A percentile compares a stretch with the other conserved stretches of the same genome.
phyloP scores from a whole-genome alignment of 2,888 invertebrate genomes.

The Sesamia inferens region DNA sequence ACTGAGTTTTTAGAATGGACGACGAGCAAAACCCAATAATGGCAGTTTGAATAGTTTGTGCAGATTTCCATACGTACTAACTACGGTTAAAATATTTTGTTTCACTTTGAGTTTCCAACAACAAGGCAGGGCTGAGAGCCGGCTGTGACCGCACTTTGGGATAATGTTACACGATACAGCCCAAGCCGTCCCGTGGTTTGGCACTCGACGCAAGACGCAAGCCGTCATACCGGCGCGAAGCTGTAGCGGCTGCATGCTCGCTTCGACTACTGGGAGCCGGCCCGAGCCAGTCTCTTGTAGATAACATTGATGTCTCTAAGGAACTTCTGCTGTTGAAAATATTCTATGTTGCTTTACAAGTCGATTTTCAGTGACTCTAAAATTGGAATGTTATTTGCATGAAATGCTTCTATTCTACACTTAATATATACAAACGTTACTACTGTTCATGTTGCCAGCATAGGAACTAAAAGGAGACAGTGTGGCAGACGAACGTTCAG shows the following conservation, averaged over 20 bases:
- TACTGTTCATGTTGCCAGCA: slow-evolving; percentile 22
- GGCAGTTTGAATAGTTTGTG: slow-evolving; percentile 60
- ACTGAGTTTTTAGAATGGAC: slow-evolving; percentile 41
- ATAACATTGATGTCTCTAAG: slow-evolving; percentile 50
- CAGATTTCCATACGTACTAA: slow-evolving; percentile 54
- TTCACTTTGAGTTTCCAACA: slow-evolving; percentile 51
- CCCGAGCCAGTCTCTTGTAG: slow-evolving; percentile 42
- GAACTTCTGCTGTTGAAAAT: slow-evolving; percentile 38
- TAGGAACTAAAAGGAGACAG: slow-evolving; percentile 74
- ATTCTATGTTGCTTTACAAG: slow-evolving; percentile 19
- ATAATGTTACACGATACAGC: slow-evolving; percentile 73
- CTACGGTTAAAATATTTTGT: slow-evolving; percentile 60
- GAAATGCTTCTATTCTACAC: slow-evolving; percentile 11
- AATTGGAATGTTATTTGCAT: neutral
- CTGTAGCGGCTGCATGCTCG: slow-evolving; percentile 34
- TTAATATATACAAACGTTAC: slow-evolving; percentile 3
- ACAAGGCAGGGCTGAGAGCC: slow-evolving; percentile 50
- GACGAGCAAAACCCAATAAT: slow-evolving; percentile 50
- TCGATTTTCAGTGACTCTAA: slow-evolving; percentile 8
- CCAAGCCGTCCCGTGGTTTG: slow-evolving; percentile 73
- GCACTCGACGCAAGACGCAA: slow-evolving; percentile 67
- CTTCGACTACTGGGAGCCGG: slow-evolving; percentile 52
- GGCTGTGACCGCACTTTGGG: slow-evolving; percentile 72
- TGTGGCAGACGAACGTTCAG: slow-evolving; percentile 76
- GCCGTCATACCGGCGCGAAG: slow-evolving; percentile 50